Evolutionary conservation across 2,113 vertebrate genomes (phyloP), one percentile per base, ranked within the genome.

Genomic region (Gulo gulo): DNA sequence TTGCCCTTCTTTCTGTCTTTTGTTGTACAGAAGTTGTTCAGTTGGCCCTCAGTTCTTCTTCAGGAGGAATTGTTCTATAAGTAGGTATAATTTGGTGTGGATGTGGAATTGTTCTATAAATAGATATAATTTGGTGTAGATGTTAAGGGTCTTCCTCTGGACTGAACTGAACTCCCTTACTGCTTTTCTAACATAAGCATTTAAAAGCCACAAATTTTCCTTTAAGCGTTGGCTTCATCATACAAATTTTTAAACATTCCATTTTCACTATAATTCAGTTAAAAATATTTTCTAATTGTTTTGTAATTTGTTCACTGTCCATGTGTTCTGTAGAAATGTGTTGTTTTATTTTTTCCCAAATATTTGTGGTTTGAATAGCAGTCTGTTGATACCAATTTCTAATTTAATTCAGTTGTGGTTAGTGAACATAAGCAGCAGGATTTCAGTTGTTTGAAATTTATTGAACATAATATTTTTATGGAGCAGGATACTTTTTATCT

Each of bases 371-470:
- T 50, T 88, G 24, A 83, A 15, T 73, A 80, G 36, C 3, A 88
- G 79, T 65, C 59, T 88, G 11, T 24, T 94, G 20, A 16, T 55
- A 79, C 16, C 6, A 45, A 34, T 50, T 92, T 94, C 36, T 73
- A 50, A 94, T 93, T 91, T 91, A 57, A 91, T 96, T 91, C 24
- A 18, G 12, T 52, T 89, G 36, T 95, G 11, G 79, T 90, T 86
- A 50, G 15, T 63, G n/a, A 65, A 47, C 12, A 45, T 18, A 81
- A 29, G 14, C 18, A 94, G 4, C 16, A 94, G 15, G 13, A 91
- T 82, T 91, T 92, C 83, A 84, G 31, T 76, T 50, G 67, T 63
- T 82, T 91, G 50, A 61, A 83, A 59, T 88, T 36, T 78, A 83
- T 26, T 74, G 1, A 82, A 45, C 21, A 24, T 74, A 31, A n/a